These are phyloP conservation scores for Saguinus midas DNA, from an alignment of 2,113 vertebrate species.

Conservation along the genomic window DNA sequence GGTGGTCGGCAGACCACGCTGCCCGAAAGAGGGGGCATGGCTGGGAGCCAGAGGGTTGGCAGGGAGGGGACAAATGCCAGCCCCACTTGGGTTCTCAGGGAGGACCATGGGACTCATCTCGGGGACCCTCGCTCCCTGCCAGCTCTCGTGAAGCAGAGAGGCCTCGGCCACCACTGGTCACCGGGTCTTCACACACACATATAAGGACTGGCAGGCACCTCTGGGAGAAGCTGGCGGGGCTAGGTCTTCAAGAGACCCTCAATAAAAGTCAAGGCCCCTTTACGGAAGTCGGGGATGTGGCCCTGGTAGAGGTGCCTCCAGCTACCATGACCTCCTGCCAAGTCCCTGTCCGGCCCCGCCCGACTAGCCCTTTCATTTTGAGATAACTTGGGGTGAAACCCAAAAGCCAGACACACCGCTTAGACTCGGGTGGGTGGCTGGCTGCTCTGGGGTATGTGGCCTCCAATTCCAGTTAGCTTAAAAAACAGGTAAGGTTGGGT, in stretches of 20 bases:
- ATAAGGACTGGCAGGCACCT: not conserved
- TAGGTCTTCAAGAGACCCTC: not conserved
- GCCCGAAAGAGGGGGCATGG: not conserved
- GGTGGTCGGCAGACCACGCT: not conserved
- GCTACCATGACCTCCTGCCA: not conserved
- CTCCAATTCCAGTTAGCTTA: constrained; percentile 79
- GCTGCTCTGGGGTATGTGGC: constrained; percentile 33
- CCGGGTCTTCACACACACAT: not conserved
- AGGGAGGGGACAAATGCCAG: not conserved
- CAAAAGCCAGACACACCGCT: constrained; percentile 44
- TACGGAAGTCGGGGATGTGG: rapidly evolving
- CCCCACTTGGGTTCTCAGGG: not conserved
- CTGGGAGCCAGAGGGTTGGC: not conserved
- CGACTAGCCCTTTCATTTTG: not conserved
- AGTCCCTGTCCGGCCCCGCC: not conserved
- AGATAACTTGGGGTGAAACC: not conserved
- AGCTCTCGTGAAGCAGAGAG: not conserved
- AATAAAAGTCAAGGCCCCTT: not conserved
- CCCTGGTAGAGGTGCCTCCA: not conserved
- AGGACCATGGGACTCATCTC: not conserved
- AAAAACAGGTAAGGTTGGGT: constrained; percentile 67
- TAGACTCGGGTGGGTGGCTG: not conserved
- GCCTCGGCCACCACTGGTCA: not conserved
- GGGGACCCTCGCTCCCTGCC: not conserved
- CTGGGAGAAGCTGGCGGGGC: not conserved